A percentile compares a stretch with the other conserved stretches of the same genome.
Conservation (phyloP, 2,888 invertebrate genomes). For the Lochmaea crataegi region DNA sequence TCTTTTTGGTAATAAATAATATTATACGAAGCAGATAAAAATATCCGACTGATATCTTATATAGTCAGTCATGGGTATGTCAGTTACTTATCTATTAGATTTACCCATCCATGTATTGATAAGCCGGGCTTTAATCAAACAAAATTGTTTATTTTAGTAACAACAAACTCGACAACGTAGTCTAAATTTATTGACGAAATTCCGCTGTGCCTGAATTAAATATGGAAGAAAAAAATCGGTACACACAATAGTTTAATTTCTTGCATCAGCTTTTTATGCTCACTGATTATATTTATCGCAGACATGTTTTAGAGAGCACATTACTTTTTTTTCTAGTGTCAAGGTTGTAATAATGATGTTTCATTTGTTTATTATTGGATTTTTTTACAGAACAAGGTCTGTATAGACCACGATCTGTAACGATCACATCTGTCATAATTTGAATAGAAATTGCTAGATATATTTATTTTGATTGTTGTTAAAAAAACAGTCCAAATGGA, state of each 20-base stretch:
- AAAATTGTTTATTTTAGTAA: neutral
- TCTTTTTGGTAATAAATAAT: neutral
- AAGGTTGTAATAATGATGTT: neutral
- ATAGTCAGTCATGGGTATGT: neutral
- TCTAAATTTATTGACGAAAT: slow-evolving; percentile 3
- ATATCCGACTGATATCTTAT: neutral
- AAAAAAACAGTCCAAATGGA: no score
- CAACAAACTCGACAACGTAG: no score
- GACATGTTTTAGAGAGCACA: slow-evolving; percentile 8
- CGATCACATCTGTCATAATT: neutral
- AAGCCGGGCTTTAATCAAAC: neutral
- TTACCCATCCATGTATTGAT: neutral
- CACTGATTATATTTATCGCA: slow-evolving; percentile 4
- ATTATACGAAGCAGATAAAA: neutral
- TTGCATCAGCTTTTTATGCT: neutral
- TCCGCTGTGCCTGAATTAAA: neutral
- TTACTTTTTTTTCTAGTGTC: slow-evolving; percentile 4
- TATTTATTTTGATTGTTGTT: no score
- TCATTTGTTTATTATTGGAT: neutral
- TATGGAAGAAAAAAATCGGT: neutral
- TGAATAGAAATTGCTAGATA: no score
- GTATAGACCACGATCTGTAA: neutral
- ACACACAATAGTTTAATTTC: slow-evolving; percentile 1
- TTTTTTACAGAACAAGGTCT: neutral
- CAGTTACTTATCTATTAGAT: neutral